phyloP scores from a whole-genome alignment of 2,797 vertebrate species.

The Phyllotis vaccarum region DNA sequence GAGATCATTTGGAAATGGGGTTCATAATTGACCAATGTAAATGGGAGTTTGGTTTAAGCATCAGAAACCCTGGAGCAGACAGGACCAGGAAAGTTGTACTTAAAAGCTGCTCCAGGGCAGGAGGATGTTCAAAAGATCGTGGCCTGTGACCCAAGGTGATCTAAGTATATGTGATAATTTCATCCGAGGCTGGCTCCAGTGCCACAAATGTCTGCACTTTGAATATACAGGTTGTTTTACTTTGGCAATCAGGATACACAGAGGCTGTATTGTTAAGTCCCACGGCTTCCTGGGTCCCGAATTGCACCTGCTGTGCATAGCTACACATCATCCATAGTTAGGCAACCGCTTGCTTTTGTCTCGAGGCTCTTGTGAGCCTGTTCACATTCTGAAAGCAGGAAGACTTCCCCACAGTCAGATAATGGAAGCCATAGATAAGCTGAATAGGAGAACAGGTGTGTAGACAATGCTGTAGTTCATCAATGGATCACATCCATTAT shows the following conservation, averaged over 20 bases:
- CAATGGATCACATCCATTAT: not conserved
- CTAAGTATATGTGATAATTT: not conserved
- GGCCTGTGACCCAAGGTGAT: not conserved
- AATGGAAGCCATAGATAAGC: not conserved
- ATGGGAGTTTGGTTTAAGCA: not conserved
- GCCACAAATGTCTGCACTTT: conserved; percentile 58
- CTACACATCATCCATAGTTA: not conserved
- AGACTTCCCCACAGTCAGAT: not conserved
- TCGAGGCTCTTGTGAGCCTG: not conserved
- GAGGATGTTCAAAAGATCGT: not conserved
- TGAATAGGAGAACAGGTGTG: not conserved
- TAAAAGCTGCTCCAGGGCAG: not conserved
- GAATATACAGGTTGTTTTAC: conserved; percentile 53
- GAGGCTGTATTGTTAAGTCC: conserved; percentile 66
- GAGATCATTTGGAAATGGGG: not conserved
- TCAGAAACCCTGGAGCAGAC: not conserved
- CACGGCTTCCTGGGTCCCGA: conserved; percentile 35
- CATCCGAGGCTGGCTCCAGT: conserved; percentile 17
- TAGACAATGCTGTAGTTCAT: not conserved
- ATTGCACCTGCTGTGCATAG: conserved; percentile 40
- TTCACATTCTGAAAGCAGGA: not conserved
- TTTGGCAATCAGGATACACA: conserved; percentile 54
- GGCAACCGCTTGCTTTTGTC: conserved; percentile 63
- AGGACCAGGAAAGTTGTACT: not conserved
- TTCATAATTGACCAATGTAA: not conserved